Percentiles rank a stretch among this genome's conserved stretches.
Evolutionary conservation across 1,140 invertebrate genomes (phyloP).

Genomic region (Drosophila serrata): DNA sequence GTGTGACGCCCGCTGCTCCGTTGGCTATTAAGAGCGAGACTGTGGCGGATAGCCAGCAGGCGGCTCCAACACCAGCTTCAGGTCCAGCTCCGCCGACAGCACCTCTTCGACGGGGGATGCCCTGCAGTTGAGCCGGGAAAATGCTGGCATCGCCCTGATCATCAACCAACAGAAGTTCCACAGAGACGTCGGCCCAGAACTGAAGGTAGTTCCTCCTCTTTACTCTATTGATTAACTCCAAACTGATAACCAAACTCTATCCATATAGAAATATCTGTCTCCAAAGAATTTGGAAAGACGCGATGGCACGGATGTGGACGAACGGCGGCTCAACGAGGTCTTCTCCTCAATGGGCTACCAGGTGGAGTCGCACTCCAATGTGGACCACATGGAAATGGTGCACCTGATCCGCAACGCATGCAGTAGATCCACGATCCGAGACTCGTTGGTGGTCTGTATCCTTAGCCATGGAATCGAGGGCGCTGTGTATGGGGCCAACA

Average conservation of each 20-base stretch:
- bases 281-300: conserved; percentile 29
- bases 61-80: no score
- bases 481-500: conserved; percentile 72
- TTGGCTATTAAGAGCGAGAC: not conserved
- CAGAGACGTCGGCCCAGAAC: conserved; percentile 29
- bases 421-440: conserved; percentile 46
- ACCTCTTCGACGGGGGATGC: not conserved
- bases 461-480: conserved; percentile 76
- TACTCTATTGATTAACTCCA: not conserved
- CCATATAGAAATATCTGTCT: conserved; percentile 40
- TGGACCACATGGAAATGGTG: conserved; percentile 66
- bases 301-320: conserved; percentile 71
- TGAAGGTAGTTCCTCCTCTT: conserved; percentile 17
- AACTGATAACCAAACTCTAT: not conserved
- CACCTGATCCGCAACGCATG: conserved; percentile 55
- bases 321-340: conserved; percentile 38
- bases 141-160: conserved; percentile 72
- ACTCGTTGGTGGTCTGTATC: conserved; percentile 79
- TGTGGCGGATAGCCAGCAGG: conserved; percentile 2
- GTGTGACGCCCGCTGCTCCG: not conserved
- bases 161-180: conserved; percentile 78
- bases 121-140: conserved; percentile 41
- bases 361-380: conserved; percentile 50
- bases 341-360: conserved; percentile 73
- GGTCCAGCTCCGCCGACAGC: not conserved